Base-by-base conservation (phyloP, 2,797 vertebrate genomes). In the Enteromius afrohamiltoni region DNA sequence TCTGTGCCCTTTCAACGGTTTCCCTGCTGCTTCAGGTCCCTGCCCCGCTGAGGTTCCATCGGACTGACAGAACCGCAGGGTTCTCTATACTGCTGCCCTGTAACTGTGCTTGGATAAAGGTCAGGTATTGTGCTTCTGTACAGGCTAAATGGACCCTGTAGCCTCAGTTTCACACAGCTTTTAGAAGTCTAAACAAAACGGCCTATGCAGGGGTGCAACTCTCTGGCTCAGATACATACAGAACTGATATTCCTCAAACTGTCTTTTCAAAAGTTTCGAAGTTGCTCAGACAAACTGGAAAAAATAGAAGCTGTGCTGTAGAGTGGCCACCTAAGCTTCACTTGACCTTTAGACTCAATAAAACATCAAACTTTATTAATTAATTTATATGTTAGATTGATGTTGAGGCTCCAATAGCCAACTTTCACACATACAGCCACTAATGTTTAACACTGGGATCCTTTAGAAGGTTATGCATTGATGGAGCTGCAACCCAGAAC, bases 1-100 rank as follows among this genome's bases (percentile, higher is more conserved):
- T 89, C 88, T 87, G 83, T 94, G 93, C 91, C 93, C 94, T 94
- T 95, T 94, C 85, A 87, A 89, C 89, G 79, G 88, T 89, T 60
- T 80, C 88, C 91, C 93, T 65, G 49, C 91, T 85, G 90, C 87
- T 89, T 88, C 65, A 85, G 90, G 90, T 92, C 92, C 89, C 92
- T 93, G 90, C 91, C 92, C 93, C 88, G 89, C 89, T 88, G 87
- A 84, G 89, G 91, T 40, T 86, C 90, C 90, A 91, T 82, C 89
- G 89, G 90, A 91, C 91, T 88, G 83, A 82, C 84, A 86, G 91
- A 89, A 53, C 80, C 87, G 89, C 91, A 80, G 89, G 92, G 91
- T 90, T 90, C 89, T 88, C 78, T 80, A 76, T 89, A 82, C 89
- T 88, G 90, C 90, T 90, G 91, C 93, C 88, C 89, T 64, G 82